A percentile compares a stretch with the other conserved stretches of the same genome.
Evolutionary conservation across 2,113 vertebrate genomes (phyloP).

Genomic region (Ceuthmochares aereus): DNA sequence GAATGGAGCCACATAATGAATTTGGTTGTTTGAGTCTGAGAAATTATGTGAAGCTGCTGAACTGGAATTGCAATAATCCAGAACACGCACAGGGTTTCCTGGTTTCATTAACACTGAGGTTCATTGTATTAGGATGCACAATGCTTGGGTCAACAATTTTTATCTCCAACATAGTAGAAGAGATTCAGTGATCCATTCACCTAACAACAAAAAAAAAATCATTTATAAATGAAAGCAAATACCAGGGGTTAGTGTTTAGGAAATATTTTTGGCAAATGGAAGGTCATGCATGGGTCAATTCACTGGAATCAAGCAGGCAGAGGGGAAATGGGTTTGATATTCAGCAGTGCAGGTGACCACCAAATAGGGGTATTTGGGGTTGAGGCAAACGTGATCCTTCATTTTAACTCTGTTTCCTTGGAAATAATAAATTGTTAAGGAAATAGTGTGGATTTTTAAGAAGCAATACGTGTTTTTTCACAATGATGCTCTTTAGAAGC

Average conservation of each 20-base stretch:
- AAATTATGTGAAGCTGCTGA: constrained; percentile 35
- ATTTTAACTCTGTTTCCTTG: not conserved
- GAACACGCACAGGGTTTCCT: constrained; percentile 24
- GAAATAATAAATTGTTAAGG: not conserved
- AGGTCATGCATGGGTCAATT: not conserved
- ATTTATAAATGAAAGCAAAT: constrained; percentile 41
- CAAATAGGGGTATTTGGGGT: not conserved
- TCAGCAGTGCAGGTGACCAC: not conserved
- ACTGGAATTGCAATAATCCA: constrained; percentile 64
- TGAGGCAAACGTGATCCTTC: not conserved
- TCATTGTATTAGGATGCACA: constrained; percentile 26
- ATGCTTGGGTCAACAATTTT: constrained; percentile 32
- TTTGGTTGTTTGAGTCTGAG: constrained; percentile 3
- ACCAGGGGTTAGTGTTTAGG: not conserved
- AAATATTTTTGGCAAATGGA: not conserved
- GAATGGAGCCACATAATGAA: constrained; percentile 38
- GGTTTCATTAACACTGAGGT: constrained; percentile 42
- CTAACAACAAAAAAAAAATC: constrained; percentile 14
- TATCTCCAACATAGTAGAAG: not conserved
- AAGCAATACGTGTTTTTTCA: not conserved
- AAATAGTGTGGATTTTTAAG: not conserved
- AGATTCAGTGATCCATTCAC: not conserved
- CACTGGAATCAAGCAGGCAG: not conserved
- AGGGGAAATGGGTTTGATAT: not conserved
- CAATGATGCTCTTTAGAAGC: not conserved